A percentile compares a stretch with the other conserved stretches of the same genome.
Evolutionary conservation across 2,113 vertebrate species (phyloP).

Genomic region (Pithys albifrons): DNA sequence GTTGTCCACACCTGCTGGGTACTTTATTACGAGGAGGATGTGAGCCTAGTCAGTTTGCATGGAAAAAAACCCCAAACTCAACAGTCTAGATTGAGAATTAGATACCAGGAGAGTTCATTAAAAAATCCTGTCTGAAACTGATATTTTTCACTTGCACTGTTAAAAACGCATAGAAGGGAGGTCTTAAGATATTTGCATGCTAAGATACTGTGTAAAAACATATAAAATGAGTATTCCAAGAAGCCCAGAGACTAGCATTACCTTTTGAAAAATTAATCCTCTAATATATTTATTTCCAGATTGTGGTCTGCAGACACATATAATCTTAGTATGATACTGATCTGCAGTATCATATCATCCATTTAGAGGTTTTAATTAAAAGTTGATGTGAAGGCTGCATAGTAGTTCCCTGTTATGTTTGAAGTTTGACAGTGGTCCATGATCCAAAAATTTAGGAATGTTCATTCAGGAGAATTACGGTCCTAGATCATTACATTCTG

Average conservation of each 20-base stretch:
- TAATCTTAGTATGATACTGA: conserved; percentile 14
- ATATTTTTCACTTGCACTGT: neutral
- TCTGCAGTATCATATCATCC: conserved; percentile 24
- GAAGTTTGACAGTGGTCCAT: conserved; percentile 17
- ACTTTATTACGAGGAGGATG: neutral
- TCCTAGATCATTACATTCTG: conserved; percentile 6
- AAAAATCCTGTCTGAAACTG: neutral
- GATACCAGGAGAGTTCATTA: neutral
- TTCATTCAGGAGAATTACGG: neutral
- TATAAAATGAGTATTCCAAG: neutral
- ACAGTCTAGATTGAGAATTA: neutral
- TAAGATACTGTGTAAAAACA: neutral
- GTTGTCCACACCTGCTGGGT: neutral
- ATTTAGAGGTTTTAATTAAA: conserved; percentile 48
- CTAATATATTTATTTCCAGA: conserved; percentile 28
- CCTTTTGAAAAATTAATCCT: conserved; percentile 18
- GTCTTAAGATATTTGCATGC: neutral
- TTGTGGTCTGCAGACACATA: neutral
- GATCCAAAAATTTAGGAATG: neutral
- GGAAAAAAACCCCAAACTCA: neutral
- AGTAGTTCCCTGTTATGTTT: neutral
- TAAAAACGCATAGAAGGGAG: neutral
- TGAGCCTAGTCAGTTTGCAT: neutral
- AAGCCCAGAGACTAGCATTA: neutral
- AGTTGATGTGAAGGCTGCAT: neutral